Evolutionary conservation across 2,797 vertebrate species (phyloP).

Genomic region (Aldrovandia affinis): DNA sequence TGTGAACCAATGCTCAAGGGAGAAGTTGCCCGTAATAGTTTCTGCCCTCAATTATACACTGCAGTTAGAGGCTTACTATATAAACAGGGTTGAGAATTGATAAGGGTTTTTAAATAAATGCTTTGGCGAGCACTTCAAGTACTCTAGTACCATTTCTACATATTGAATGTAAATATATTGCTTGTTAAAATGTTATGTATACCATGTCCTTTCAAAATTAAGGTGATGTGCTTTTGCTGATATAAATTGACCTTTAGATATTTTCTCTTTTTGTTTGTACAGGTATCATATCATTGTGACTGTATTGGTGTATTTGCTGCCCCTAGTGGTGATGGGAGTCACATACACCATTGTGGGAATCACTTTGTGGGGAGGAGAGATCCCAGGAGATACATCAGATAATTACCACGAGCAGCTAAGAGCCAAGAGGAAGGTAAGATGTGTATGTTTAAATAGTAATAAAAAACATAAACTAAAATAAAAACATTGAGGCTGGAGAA

Average conservation of each 20-base stretch:
- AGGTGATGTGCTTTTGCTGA: neutral
- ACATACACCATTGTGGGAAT: conserved; percentile 84
- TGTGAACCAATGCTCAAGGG: no score
- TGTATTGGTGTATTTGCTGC: conserved; percentile 82
- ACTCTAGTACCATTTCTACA: neutral
- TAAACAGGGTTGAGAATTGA: no score
- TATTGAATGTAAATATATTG: no score
- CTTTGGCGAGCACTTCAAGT: no score
- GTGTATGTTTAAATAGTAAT: neutral
- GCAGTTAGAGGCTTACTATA: no score
- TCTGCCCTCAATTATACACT: no score
- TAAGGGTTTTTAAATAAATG: no score
- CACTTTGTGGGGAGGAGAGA: conserved; percentile 84
- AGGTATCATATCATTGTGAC: conserved; percentile 85
- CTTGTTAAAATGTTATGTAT: no score
- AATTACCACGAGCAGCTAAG: conserved; percentile 83
- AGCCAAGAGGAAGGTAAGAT: conserved; percentile 84
- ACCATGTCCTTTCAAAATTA: neutral
- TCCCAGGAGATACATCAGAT: conserved; percentile 83
- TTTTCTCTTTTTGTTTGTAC: conserved; percentile 41
- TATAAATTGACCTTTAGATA: neutral
- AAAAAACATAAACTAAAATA: no score
- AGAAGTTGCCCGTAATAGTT: no score
- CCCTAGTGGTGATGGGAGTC: conserved; percentile 82
- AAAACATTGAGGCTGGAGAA: neutral